These are phyloP conservation scores for Galeruca laticollis DNA, from an alignment of 2,888 invertebrate species.

Conservation along the genomic window DNA sequence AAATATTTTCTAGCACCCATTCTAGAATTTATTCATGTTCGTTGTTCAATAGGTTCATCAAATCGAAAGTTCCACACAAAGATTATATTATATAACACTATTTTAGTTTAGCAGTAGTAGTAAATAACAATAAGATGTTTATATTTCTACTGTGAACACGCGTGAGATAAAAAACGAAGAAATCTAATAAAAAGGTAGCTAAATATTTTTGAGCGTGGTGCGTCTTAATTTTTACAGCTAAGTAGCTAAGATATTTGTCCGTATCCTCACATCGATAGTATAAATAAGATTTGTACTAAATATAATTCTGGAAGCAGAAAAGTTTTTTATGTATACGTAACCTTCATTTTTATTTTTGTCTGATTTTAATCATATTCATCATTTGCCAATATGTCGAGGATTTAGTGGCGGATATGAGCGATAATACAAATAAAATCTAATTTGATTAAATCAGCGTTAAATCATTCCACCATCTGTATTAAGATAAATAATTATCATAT, in stretches of 20 bases:
- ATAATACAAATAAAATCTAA: neutral
- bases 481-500: constrained; percentile 1
- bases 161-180: too few relatives aligned
- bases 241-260: neutral
- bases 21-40: too few relatives aligned
- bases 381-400: constrained; percentile 1
- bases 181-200: too few relatives aligned
- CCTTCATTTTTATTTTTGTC: neutral
- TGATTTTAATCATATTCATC: neutral
- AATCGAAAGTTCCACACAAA: too few relatives aligned
- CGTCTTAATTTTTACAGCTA: neutral
- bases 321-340: neutral
- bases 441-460: neutral
- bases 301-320: neutral
- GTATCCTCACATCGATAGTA: neutral
- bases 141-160: too few relatives aligned
- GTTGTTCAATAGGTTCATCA: too few relatives aligned
- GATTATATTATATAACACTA: too few relatives aligned
- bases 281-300: neutral
- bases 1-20: too few relatives aligned
- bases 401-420: neutral
- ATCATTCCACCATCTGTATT: neutral
- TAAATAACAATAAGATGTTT: too few relatives aligned
- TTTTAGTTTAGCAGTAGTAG: too few relatives aligned
- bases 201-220: too few relatives aligned